Percentiles rank a stretch among this genome's conserved stretches.
Conservation (phyloP, 2,888 invertebrate genomes). For the Hipparchia semele region DNA sequence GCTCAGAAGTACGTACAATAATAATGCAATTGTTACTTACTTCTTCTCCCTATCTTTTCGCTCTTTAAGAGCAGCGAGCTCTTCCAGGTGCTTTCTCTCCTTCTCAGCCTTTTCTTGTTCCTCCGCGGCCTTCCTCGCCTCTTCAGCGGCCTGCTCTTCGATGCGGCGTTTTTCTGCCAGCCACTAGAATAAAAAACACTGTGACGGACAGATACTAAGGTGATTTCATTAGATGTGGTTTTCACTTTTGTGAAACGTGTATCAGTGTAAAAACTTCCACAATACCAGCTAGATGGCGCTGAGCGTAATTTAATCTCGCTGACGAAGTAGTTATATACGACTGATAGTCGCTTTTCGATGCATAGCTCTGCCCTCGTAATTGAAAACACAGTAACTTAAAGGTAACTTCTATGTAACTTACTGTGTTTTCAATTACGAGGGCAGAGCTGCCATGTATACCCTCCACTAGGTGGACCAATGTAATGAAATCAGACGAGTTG, state of each 20-base stretch:
- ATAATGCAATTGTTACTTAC: constrained; percentile 1
- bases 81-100: constrained; percentile 76
- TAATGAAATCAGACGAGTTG: no score
- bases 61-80: constrained; percentile 81
- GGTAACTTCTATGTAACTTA: no score
- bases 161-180: constrained; percentile 88
- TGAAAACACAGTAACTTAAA: no score
- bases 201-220: no score
- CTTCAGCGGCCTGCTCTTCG: constrained; percentile 86
- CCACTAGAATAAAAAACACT: constrained; percentile 64
- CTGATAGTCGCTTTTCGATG: neutral
- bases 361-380: no score
- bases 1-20: constrained; percentile 31
- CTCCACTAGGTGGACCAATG: no score
- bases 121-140: constrained; percentile 84
- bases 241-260: no score
- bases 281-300: neutral
- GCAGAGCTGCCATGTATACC: no score
- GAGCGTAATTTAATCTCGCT: neutral
- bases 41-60: constrained; percentile 62
- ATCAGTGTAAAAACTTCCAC: neutral
- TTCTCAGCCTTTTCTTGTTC: constrained; percentile 84
- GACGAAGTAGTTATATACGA: neutral
- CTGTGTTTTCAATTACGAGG: no score
- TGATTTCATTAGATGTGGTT: no score